Evolutionary conservation across 2,797 vertebrate species (phyloP).

Genomic region (Phoeniculus purpureus): DNA sequence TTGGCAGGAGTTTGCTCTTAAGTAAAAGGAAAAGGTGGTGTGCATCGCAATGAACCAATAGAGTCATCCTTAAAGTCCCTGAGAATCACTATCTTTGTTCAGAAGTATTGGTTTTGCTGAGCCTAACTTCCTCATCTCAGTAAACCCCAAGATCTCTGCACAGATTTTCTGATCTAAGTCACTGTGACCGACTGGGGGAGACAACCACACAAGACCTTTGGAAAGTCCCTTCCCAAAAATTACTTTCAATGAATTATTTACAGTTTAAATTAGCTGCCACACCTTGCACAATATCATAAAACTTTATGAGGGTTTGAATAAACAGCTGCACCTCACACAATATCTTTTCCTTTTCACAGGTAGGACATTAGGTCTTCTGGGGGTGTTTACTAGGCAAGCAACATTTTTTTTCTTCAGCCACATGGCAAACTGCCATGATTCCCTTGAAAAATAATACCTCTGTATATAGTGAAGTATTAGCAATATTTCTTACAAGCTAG

Average conservation of each 20-base stretch:
- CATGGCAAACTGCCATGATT: not conserved
- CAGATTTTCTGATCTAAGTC: not conserved
- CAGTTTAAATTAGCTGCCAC: conserved; percentile 65
- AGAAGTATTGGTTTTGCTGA: not conserved
- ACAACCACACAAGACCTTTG: conserved; percentile 38
- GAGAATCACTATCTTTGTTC: not conserved
- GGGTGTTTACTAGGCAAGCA: not conserved
- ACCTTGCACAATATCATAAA: conserved; percentile 29
- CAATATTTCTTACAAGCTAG: not conserved
- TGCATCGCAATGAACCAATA: fast-evolving
- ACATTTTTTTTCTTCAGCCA: not conserved
- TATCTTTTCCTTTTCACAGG: conserved; percentile 48
- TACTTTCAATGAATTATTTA: conserved; percentile 64
- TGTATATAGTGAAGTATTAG: not conserved
- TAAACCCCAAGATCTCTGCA: not conserved
- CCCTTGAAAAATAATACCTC: not conserved
- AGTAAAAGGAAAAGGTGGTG: fast-evolving
- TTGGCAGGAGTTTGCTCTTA: not conserved
- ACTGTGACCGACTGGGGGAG: not conserved
- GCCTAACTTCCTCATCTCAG: not conserved
- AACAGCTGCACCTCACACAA: conserved; percentile 39
- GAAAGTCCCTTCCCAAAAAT: not conserved
- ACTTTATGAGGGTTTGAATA: conserved; percentile 41
- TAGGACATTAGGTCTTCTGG: not conserved
- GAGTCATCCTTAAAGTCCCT: not conserved